Evolutionary conservation across 2,113 vertebrate species (phyloP).

Genomic region (Numenius arquata): DNA sequence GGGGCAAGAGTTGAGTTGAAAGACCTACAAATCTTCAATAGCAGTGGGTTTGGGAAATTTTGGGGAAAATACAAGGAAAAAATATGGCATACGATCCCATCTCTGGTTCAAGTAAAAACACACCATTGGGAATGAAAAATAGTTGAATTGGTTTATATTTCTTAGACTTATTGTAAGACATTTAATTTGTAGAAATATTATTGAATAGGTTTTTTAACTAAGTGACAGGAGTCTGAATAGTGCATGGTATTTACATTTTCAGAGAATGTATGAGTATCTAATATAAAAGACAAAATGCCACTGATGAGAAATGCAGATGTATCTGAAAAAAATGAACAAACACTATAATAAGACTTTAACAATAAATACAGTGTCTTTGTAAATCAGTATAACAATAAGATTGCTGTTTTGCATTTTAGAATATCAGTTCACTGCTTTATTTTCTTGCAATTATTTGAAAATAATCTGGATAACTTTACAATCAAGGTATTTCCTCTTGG

Average conservation of each 20-base stretch:
- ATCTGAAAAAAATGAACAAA: neutral
- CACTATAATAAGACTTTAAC: neutral
- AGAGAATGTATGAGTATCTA: neutral
- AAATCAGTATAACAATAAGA: constrained; percentile 66
- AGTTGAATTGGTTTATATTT: neutral
- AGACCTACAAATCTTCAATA: neutral
- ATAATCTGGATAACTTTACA: constrained; percentile 81
- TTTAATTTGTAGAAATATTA: neutral
- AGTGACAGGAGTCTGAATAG: neutral
- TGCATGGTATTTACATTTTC: neutral
- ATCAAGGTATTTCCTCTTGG: constrained; percentile 82
- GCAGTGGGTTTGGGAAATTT: neutral
- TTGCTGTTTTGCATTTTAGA: constrained; percentile 64
- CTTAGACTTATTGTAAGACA: neutral
- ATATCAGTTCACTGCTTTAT: constrained; percentile 71
- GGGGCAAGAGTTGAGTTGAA: neutral
- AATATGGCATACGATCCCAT: neutral
- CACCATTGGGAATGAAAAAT: accelerated
- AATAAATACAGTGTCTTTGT: constrained; percentile 49
- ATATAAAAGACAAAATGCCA: neutral
- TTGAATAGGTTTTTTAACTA: neutral
- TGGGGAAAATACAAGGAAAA: neutral
- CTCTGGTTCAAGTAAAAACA: neutral
- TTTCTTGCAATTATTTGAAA: constrained; percentile 84
- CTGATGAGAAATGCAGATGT: neutral